Percentiles rank a stretch among this genome's conserved stretches.
These are phyloP conservation scores for Aphidius colemani DNA, from an alignment of 2,888 invertebrate genomes.

Conservation along the genomic window DNA sequence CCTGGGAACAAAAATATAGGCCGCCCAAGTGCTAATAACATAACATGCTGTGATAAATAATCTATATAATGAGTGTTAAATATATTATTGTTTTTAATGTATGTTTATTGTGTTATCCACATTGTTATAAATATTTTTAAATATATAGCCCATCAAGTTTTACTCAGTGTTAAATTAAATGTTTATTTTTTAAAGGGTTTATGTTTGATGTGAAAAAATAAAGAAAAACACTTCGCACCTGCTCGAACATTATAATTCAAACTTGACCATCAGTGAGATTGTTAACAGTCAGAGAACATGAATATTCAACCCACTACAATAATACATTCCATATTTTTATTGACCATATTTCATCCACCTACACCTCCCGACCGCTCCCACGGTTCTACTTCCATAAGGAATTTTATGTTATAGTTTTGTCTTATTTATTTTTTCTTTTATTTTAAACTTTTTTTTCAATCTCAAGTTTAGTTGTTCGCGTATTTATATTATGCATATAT, in stretches of 20 bases:
- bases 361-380: constrained; percentile 32
- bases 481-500: not conserved
- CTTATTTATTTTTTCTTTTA: constrained; percentile 3
- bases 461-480: constrained; percentile 11
- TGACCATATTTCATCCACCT: constrained; percentile 31
- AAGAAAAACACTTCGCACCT: constrained; percentile 18
- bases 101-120: not conserved
- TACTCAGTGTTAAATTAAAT: not conserved
- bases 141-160: no score
- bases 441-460: constrained; percentile 9
- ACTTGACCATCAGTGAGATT: not conserved
- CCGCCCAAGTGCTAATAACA: constrained; percentile 1
- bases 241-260: constrained; percentile 19
- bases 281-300: constrained; percentile 12
- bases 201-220: not conserved
- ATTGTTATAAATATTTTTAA: no score
- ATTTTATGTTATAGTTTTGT: constrained; percentile 1
- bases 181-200: not conserved
- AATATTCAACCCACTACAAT: constrained; percentile 15
- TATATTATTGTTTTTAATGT: not conserved
- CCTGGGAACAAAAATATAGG: constrained; percentile 52
- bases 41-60: constrained; percentile 10
- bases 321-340: constrained; percentile 11
- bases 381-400: not conserved
- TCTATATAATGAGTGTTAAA: constrained; percentile 8